A percentile compares a stretch with the other conserved stretches of the same genome.
Evolutionary conservation across 1,140 invertebrate species (phyloP).

Genomic region (Drosophila lacteicornis): DNA sequence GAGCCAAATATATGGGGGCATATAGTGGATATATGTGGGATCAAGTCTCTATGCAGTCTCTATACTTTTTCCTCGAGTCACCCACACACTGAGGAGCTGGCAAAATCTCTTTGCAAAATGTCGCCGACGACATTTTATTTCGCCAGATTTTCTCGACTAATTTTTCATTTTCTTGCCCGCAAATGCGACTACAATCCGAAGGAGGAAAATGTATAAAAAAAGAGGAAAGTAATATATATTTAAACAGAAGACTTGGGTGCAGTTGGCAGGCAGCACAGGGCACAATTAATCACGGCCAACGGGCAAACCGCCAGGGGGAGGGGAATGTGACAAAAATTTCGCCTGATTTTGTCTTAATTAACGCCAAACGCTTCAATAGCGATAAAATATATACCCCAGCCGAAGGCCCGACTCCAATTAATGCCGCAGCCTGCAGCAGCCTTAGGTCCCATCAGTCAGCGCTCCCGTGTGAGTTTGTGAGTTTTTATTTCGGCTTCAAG

Average conservation of each 20-base stretch:
- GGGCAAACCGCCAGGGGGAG: conserved; percentile 15
- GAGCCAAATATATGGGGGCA: conserved; percentile 45
- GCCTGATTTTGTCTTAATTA: conserved; percentile 85
- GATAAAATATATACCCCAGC: conserved; percentile 84
- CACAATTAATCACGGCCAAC: conserved; percentile 74
- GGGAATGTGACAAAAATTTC: conserved; percentile 83
- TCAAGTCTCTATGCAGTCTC: conserved; percentile 11
- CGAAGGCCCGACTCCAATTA: conserved; percentile 70
- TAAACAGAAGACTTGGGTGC: conserved; percentile 34
- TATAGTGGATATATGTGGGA: conserved; percentile 25
- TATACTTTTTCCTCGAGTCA: conserved; percentile 2
- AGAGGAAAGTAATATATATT: conserved; percentile 22
- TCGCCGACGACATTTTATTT: conserved; percentile 85
- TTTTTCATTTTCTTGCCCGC: conserved; percentile 80
- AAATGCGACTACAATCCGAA: conserved; percentile 44
- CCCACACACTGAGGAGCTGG: conserved; percentile 14
- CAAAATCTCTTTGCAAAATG: conserved; percentile 81
- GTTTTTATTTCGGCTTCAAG: conserved; percentile 51
- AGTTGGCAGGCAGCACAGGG: conserved; percentile 69
- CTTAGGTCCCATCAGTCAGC: conserved; percentile 78
- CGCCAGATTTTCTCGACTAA: conserved; percentile 83
- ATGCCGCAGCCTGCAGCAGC: conserved; percentile 43
- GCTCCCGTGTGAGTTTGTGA: conserved; percentile 32
- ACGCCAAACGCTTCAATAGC: conserved; percentile 85
- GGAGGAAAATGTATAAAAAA: conserved; percentile 17